Evolutionary conservation across 1,140 invertebrate species (phyloP).

Genomic region (Heliconius eleuchia): DNA sequence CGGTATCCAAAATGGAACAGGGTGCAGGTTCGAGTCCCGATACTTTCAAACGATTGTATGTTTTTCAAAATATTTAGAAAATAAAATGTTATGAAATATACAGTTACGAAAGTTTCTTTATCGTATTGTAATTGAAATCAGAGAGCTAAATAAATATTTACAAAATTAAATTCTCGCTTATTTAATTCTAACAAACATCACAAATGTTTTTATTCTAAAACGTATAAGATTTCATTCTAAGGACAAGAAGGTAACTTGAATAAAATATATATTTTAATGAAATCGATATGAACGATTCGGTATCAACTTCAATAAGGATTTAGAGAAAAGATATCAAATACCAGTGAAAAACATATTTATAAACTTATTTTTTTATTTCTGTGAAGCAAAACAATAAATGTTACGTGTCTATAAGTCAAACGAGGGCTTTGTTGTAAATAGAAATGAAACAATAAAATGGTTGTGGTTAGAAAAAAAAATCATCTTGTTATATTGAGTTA

Average conservation of each 20-base stretch:
- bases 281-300: not conserved
- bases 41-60: too few species aligned
- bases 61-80: too few species aligned
- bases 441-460: not conserved
- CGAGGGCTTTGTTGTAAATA: not conserved
- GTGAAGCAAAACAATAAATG: not conserved
- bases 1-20: too few species aligned
- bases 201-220: not conserved
- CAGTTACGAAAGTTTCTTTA: too few species aligned
- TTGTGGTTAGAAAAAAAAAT: not conserved
- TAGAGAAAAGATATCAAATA: conserved; percentile 7
- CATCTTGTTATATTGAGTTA: not conserved
- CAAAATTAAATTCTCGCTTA: not conserved
- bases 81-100: too few species aligned
- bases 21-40: too few species aligned
- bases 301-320: not conserved
- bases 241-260: not conserved
- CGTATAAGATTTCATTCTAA: not conserved
- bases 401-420: conserved; percentile 3
- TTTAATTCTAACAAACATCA: not conserved
- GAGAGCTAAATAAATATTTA: not conserved
- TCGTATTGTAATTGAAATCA: too few species aligned
- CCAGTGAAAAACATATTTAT: not conserved
- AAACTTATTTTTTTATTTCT: not conserved
- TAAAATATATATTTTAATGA: not conserved